phyloP scores from a whole-genome alignment of 1,140 invertebrate genomes.

The Trichoplusia ni region DNA sequence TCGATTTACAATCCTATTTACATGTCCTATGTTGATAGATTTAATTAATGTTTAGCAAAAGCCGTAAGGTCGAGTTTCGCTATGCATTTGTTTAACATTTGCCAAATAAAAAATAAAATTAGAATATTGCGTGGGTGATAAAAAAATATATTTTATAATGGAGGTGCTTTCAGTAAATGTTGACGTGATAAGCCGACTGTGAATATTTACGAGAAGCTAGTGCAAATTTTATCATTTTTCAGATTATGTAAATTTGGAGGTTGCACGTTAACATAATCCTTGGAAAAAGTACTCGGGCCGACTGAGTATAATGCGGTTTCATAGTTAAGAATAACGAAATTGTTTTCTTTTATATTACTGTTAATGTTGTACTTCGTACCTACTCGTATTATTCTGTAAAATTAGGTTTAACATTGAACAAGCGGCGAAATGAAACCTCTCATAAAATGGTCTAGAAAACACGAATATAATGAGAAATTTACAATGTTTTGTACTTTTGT shows the following conservation, averaged over 20 bases:
- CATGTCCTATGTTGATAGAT: too few relatives aligned
- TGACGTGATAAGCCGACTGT: slow-evolving; percentile 28
- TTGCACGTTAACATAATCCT: slow-evolving; percentile 29
- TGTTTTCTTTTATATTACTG: background rate
- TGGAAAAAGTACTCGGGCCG: slow-evolving; percentile 7
- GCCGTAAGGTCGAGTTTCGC: too few relatives aligned
- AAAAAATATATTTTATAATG: background rate
- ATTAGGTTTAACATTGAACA: background rate
- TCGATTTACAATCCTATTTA: too few relatives aligned
- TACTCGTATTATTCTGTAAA: background rate
- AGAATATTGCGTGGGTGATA: too few relatives aligned
- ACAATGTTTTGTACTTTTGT: too few relatives aligned
- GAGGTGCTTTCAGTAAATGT: slow-evolving; percentile 1
- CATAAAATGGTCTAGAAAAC: too few relatives aligned
- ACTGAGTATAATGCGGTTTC: background rate
- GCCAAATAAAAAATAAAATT: background rate
- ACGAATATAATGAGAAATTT: too few relatives aligned
- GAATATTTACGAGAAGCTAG: slow-evolving; percentile 31
- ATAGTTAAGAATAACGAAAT: background rate
- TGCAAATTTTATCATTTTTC: slow-evolving; percentile 36
- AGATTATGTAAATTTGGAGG: slow-evolving; percentile 33
- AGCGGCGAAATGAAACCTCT: too few relatives aligned
- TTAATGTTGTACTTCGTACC: too few relatives aligned
- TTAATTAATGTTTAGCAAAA: too few relatives aligned
- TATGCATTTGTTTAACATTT: too few relatives aligned